Base-by-base conservation (phyloP, 2,888 invertebrate species). In the Steinernema hermaphroditum region DNA sequence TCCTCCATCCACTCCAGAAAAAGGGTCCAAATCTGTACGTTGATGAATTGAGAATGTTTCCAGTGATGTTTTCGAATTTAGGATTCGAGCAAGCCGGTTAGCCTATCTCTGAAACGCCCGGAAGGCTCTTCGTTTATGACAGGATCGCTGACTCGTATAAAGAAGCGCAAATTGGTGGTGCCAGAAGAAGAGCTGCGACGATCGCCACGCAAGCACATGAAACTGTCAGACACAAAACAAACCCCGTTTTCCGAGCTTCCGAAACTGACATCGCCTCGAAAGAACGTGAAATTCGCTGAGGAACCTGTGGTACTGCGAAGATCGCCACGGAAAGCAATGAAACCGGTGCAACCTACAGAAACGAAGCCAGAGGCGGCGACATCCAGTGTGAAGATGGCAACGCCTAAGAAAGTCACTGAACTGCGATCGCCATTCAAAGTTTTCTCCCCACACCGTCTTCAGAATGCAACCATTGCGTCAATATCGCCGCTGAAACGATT, bases 401-500 rank as follows among this genome's bases (percentile, higher is more conserved):
- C 62, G 1, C 62, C 62, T 2, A 62, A 62, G 29, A 62, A 62
- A n/a, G 29, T 62, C 16, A 2, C 9, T 29, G 32, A 16, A 6
- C 62, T 62, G 4, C 62, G 62, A 8, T 62, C 62, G 2, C 62
- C 62, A 1, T 62, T 62, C 34, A 62, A 62, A 16, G 32, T 62
- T 1, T 62, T 62, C 32, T 62, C 62, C 1, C 62, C 62, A 19
- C 62, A 62, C 19, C 29, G 34, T 8, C 34, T 32, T 16, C 62
- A 29, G 32, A 62, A 62, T 32, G 27, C 62, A 8, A 16, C 27
- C 16, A 14, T 62, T 1, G 9, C 62, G 12, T 62, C 62, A 2
- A 62, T 62, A 16, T 62, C 62, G 2, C 62, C 62, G 32, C 16
- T 62, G 32, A 62, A 62, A 27, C 62, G 62, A 2, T 62, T 62